Evolutionary conservation across 2,888 invertebrate genomes (phyloP), one percentile per base, ranked within the genome.

Genomic region (Deilephila porcellus): DNA sequence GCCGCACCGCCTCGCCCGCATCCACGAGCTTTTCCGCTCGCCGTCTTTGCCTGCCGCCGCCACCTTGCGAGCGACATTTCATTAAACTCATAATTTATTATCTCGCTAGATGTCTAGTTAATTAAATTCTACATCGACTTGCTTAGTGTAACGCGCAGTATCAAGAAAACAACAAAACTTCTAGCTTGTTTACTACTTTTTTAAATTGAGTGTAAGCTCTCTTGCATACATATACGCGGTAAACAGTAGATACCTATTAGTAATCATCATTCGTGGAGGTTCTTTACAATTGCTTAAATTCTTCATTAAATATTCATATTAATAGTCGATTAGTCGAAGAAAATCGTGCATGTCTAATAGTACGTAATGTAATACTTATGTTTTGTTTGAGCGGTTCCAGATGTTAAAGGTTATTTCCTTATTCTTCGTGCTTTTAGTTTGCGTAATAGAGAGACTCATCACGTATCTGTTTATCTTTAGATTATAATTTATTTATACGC

Each of bases 331-430:
- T 83, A 79, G 81, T 85, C 83, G 82, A 80, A 74, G 72, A 83
- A 87, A 90, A 82, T 91, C 92, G 92, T 92, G 92, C 91, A 88
- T 88, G 82, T 85, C 90, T 87, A 91, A 93, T 87, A 82, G 76
- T 70, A 78, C 77, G 78, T 83, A 87, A 88, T 88, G 83, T 85
- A 88, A 89, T 88, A 90, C 87, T 86, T 89, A 89, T 91, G 88
- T 91, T 74, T 89, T 90, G 86, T 92, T 89, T 90, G 87, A 88
- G 88, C 84, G 86, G 90, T 90, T 91, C 90, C 89, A 89, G 86
- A 85, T 88, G 90, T 84, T 90, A 92, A 93, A 93, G 92, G 93
- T 91, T 91, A 92, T 87, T 94, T 94, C 93, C 93, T 93, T 83
- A 85, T 90, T 86, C 81, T 85, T 86, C 84, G 85, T 85, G 88